Percentiles rank a stretch among this genome's conserved stretches.
Conservation (phyloP, 2,888 invertebrate genomes). For the Diarsia mendica region DNA sequence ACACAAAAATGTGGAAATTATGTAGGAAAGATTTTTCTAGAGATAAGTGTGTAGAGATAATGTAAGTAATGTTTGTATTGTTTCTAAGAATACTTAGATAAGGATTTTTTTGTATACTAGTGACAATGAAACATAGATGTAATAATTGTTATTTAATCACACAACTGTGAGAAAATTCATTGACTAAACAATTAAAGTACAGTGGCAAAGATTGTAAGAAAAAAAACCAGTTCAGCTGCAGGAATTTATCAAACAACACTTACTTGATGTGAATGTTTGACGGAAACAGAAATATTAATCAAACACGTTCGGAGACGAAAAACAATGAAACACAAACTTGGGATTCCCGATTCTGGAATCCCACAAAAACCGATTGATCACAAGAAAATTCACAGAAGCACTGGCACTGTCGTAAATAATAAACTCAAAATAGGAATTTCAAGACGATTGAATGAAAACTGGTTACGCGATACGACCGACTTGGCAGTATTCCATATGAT, state of each 20-base stretch:
- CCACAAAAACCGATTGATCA: slow-evolving; percentile 15
- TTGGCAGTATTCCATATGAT: slow-evolving; percentile 85
- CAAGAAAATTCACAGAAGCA: slow-evolving; percentile 41
- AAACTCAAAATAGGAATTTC: slow-evolving; percentile 60
- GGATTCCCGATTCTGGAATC: neutral
- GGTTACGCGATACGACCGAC: slow-evolving; percentile 78
- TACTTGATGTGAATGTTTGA: slow-evolving; percentile 33
- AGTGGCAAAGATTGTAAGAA: neutral
- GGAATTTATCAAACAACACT: slow-evolving; percentile 45
- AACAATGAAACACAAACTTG: slow-evolving; percentile 19
- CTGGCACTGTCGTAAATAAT: slow-evolving; percentile 49
- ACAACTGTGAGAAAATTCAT: slow-evolving; percentile 47
- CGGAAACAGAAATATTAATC: slow-evolving; percentile 6
- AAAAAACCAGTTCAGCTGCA: slow-evolving; percentile 2
- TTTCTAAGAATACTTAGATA: slow-evolving; percentile 9
- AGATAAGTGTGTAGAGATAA: neutral
- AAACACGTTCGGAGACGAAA: slow-evolving; percentile 11
- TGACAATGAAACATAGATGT: slow-evolving; percentile 40
- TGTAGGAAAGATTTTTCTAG: neutral
- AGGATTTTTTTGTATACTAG: neutral
- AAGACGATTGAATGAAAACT: slow-evolving; percentile 62
- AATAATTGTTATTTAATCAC: slow-evolving; percentile 38
- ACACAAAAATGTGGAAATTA: neutral
- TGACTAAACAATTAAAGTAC: slow-evolving; percentile 27
- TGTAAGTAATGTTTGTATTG: slow-evolving; percentile 1